Evolutionary conservation across 2,888 invertebrate species (phyloP), one percentile per base, ranked within the genome.

Genomic region (Macaria liturata): DNA sequence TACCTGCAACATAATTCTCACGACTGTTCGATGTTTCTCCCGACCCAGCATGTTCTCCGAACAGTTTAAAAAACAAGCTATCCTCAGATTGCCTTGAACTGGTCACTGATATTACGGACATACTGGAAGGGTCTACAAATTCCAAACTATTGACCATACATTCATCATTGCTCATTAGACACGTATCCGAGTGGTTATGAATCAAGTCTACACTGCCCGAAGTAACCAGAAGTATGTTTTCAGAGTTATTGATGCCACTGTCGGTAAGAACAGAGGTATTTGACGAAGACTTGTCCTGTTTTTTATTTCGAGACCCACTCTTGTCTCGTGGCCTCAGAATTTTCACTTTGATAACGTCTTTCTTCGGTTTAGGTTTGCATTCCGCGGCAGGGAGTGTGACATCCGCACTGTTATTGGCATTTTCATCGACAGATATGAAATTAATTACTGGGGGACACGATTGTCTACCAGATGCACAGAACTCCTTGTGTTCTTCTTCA

Each of bases 141-240:
- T 86, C 81, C 0, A 89, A 65, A 57, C 88, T 87, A 42, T 83
- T 74, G 0, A 7, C 7, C 34, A 37, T 62, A 70, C 90, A 89
- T 46, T 91, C 90, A 46, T 83, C 20, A 2, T 76, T 0, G 84
- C 78, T 20, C 20, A 81, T 80, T 0, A 91, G 71, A 57, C 91
- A 91, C 0, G 91, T 87, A 54, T 91, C 90, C 0, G 91, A 87
- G 66, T 91, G 91, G 60, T 91, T 91, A 56, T 91, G 91, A 64
- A 90, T 88, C 0, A 90, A 78, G 43, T 90, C 86, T 0, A 86
- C 71, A 55, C 78, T 86, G 5, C 82, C 80, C 34, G 55, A 49
- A 42, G 80, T 73, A 0, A 62, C 62, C 8, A 69, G 67, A 20
- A 75, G 69, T 46, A 75, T 48, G 5, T 39, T 80, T 31, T 69